Base-by-base conservation (phyloP, 92 coral and sea anemone genomes). In the Porites rus region DNA sequence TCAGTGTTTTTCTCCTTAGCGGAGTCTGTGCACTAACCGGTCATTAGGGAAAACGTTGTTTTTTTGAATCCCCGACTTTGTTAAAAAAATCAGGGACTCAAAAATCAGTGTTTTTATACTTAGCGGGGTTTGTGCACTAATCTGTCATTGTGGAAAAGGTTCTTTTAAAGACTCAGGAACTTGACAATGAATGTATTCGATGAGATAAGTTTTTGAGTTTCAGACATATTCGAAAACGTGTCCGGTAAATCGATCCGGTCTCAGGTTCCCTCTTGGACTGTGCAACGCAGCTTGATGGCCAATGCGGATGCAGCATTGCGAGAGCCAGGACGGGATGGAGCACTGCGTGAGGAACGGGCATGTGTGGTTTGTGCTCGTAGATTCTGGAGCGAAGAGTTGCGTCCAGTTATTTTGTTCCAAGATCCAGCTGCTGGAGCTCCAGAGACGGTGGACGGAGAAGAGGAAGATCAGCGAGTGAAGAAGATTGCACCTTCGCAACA, bases 301-400 rank as follows among this genome's bases (percentile, higher is more conserved):
- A 63, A 63, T 63, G 68, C 68, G 20, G 68, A 63, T 18, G 68
- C 17, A 18, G 20, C n/a, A 63, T 18, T 63, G 68, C 17, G 68
- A 63, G n/a, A 18, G n/a, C 68, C 68, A 18, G n/a, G 68, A 63
- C 68, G n/a, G 20, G 68, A 63, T 63, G 68, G 68, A 54, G 60
- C 60, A 54, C 60, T 54, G 17, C 68, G 68, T 63, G 68, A 11
- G 20, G 68, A 63, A 63, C 20, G n/a, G 17, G 68, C 68, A 10
- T 63, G 68, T 18, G 68, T 63, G 68, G 68, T 63, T 11, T 63
- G 68, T 63, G 68, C 68, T 63, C 68, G 68, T 11, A 11, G 68
- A 63, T 63, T 63, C 68, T 63, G 68, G 68, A 18, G 20, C 17
- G 68, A 63, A 10, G 68, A 63, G 68, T 63, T 63, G 68, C 17